These are phyloP conservation scores for Dryobotodes eremita DNA, from an alignment of 2,888 invertebrate species.

Conservation along the genomic window DNA sequence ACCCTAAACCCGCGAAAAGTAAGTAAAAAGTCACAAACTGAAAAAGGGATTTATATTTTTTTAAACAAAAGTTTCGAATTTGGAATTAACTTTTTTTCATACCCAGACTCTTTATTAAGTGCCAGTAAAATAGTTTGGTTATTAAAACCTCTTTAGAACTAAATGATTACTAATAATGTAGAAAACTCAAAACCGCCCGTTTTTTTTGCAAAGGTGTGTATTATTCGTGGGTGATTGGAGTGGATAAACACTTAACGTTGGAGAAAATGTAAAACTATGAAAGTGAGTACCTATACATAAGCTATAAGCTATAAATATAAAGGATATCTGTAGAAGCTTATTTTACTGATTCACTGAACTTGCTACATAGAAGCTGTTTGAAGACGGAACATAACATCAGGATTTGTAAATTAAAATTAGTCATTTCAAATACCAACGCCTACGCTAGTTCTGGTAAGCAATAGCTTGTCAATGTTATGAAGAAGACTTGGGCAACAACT, in stretches of 20 bases:
- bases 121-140: too few species aligned
- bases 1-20: too few species aligned
- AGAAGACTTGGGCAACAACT: neutral
- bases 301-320: neutral
- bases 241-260: neutral
- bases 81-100: too few species aligned
- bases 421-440: neutral
- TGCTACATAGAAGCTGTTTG: neutral
- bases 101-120: too few species aligned
- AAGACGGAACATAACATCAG: neutral
- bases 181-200: too few species aligned
- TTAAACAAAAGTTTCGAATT: too few species aligned
- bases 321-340: neutral
- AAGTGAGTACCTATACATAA: neutral
- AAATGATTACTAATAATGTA: too few species aligned
- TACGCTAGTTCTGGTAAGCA: neutral
- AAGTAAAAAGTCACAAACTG: too few species aligned
- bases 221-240: neutral
- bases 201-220: too few species aligned
- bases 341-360: neutral
- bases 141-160: too few species aligned
- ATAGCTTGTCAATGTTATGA: neutral
- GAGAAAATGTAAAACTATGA: neutral
- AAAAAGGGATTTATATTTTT: too few species aligned
- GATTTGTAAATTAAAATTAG: neutral